Evolutionary conservation across 2,113 vertebrate genomes (phyloP), one percentile per base, ranked within the genome.

Genomic region (Marmota monax): DNA sequence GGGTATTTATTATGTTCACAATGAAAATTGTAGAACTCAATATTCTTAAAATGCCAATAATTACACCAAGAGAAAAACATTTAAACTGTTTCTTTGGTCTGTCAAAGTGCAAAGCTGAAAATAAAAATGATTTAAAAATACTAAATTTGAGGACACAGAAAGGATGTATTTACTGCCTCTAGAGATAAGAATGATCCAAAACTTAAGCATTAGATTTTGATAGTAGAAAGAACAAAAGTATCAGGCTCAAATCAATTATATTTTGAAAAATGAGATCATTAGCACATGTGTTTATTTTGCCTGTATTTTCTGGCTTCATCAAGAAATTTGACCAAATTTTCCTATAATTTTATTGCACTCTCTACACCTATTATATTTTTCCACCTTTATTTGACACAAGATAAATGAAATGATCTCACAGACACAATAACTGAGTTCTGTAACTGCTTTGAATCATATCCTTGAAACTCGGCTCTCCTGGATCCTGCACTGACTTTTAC

Each of bases 1-100:
- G 27, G 37, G 6, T 4, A 76, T 88, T 70, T 63, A 72, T 51
- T 63, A 72, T 51, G 39, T 78, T 63, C 89, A 45, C 87, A 23
- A 29, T 77, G 27, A 90, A 96, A 91, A 93, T 10, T 88, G 0
- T 39, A 95, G 13, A 78, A 82, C n/a, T 51, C 34, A 89, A 32
- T 84, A 84, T 87, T 88, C 74, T 89, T 95, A 95, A 92, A 87
- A 88, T 58, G 72, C 58, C 76, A 72, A 89, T 65, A 91, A 94
- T 92, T 48, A 29, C 17, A 92, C 13, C 32, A 67, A 79, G 39
- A 37, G 32, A 82, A 94, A 90, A 94, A 58, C 20, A 65, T 77
- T 69, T 78, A 70, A 82, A 32, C 9, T 18, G 23, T 13, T 85
- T 12, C 17, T 79, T 95, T 84, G 17, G 16, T 58, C 42, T 88